A percentile compares a stretch with the other conserved stretches of the same genome.
Evolutionary conservation across 2,113 vertebrate genomes (phyloP).

Genomic region (Carassius auratus): DNA sequence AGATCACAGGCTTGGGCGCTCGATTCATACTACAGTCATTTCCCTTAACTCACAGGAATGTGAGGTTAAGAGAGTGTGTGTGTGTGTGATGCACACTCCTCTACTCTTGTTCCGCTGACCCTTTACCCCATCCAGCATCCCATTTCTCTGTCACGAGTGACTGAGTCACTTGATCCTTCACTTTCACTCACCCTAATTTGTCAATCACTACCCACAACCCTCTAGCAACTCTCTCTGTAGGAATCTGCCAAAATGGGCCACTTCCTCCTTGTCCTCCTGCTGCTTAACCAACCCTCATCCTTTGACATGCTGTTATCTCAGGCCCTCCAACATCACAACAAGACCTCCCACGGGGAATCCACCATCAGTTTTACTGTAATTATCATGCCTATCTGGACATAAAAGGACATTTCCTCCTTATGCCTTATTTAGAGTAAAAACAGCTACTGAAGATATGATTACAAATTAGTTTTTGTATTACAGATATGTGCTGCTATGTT

Average conservation of each 20-base stretch:
- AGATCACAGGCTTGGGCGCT: slow-evolving; percentile 39
- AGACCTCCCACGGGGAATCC: background rate
- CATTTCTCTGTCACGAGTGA: slow-evolving; percentile 41
- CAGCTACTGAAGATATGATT: background rate
- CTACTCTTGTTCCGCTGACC: slow-evolving; percentile 20
- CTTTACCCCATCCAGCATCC: slow-evolving; percentile 49
- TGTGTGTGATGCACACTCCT: background rate
- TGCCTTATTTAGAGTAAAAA: background rate
- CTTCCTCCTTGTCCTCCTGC: slow-evolving; percentile 22
- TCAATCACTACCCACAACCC: slow-evolving; percentile 38
- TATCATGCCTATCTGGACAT: background rate
- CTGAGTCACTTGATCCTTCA: slow-evolving; percentile 19
- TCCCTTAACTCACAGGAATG: slow-evolving; percentile 47
- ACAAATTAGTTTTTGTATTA: background rate
- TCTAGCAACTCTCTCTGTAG: slow-evolving; percentile 22
- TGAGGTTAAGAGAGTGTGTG: slow-evolving; percentile 35
- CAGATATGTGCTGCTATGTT: too few relatives aligned
- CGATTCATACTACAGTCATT: slow-evolving; percentile 49
- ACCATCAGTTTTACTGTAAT: background rate
- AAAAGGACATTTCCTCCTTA: background rate
- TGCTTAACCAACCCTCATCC: background rate
- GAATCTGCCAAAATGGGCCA: slow-evolving; percentile 27
- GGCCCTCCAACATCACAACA: slow-evolving; percentile 13
- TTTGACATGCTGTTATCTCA: background rate
- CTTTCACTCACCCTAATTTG: slow-evolving; percentile 25